Base-by-base conservation (phyloP, 2,113 vertebrate species). In the Bothrops jararaca region DNA sequence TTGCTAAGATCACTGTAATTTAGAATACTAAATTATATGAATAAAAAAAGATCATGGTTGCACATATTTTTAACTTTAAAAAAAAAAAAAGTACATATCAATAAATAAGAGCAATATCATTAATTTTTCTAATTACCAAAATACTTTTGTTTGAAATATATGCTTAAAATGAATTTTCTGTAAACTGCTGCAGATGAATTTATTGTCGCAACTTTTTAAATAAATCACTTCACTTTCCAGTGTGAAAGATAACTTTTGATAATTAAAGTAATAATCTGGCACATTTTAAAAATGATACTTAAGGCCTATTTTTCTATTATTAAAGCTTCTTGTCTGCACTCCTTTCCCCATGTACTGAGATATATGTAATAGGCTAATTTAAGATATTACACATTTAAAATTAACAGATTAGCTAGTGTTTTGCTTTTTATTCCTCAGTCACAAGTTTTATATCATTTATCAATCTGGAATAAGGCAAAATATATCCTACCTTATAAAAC, bases 221-320 rank as follows among this genome's bases (percentile, higher is more conserved):
- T 56, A 24, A 50, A 86, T 92, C 0, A 1, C 10, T 58, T 94
- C 42, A 85, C 86, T 94, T 95, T 94, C 80, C 45, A 90, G 20
- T 34, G 52, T 85, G 87, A 60, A 23, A 86, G 34, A 94, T 34
- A 95, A 91, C 85, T 3, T 94, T 11, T 64, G 57, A 56, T 91
- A 57, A 88, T 54, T 20, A 56, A 93, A 45, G 34, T 23, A 86
- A 2, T n/a, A 22, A 85, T 5, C 13, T 39, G 12, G 1, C 20
- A 50, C 26, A 85, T 85, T 85, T 85, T 29, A 85, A 42, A n/a
- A 18, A 6, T 34, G 2, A 60, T 29, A 54, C 12, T 2, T 53
- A 24, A 80, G 26, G 85, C 0, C 4, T 88, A 52, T 64, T 20
- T 13, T 53, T 88, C 58, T 88, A 26, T 34, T 48, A 69, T 52